phyloP scores from a whole-genome alignment of 2,888 invertebrate species.

The Ernsta delagoae region DNA sequence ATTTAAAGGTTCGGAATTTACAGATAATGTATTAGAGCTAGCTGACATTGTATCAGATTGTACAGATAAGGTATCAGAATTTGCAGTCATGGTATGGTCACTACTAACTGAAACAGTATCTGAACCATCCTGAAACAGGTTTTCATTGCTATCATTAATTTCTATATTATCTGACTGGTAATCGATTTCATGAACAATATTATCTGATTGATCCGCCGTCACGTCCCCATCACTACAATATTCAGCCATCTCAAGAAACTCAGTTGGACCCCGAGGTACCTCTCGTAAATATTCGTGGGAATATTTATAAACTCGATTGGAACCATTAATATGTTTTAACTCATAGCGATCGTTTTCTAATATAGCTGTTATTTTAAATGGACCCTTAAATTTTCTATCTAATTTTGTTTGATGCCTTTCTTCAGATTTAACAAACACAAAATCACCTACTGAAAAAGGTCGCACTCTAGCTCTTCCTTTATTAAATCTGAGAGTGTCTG shows the following conservation, averaged over 20 bases:
- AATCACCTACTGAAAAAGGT: slow-evolving; percentile 41
- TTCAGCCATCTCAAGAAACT: neutral
- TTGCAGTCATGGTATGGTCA: neutral
- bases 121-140: no score
- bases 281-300: slow-evolving; percentile 39
- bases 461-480: slow-evolving; percentile 22
- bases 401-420: slow-evolving; percentile 36
- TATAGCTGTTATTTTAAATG: neutral
- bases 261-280: neutral
- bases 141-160: neutral
- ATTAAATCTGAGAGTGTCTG: slow-evolving; percentile 4
- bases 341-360: neutral
- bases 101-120: no score
- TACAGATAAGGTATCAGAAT: no score
- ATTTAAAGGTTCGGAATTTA: no score
- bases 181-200: no score
- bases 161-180: neutral
- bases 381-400: neutral
- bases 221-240: neutral
- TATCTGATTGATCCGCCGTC: no score
- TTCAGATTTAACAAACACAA: slow-evolving; percentile 41
- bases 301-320: slow-evolving; percentile 40
- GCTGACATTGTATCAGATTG: no score
- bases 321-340: slow-evolving; percentile 35
- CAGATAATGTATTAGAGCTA: no score